A percentile compares a stretch with the other conserved stretches of the same genome.
These are phyloP conservation scores for Branchinecta lindahli DNA, from an alignment of 1,140 invertebrate genomes.

Conservation along the genomic window DNA sequence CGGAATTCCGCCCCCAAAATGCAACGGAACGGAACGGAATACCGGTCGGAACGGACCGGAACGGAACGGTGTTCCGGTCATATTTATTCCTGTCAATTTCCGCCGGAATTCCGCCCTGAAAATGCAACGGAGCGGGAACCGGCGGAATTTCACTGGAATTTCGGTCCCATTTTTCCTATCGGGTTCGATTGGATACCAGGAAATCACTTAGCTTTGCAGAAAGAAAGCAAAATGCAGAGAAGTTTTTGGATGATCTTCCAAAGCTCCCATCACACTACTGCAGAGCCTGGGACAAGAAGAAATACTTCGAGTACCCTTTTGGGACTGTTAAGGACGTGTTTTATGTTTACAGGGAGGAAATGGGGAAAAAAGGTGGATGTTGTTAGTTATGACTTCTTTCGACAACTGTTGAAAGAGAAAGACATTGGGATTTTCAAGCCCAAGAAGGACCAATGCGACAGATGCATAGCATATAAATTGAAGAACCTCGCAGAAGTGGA, in stretches of 20 bases:
- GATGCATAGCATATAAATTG: conserved; percentile 28
- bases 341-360: neutral
- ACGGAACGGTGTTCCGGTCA: too few species aligned
- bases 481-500: conserved; percentile 23
- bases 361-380: neutral
- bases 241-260: conserved; percentile 14
- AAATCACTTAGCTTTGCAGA: conserved; percentile 3
- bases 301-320: conserved; percentile 14
- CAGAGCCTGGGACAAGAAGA: conserved; percentile 6
- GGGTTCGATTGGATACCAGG: neutral
- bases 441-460: conserved; percentile 27
- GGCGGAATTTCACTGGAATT: too few species aligned
- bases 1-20: too few species aligned
- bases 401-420: neutral
- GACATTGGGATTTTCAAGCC: neutral
- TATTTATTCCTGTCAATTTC: too few species aligned
- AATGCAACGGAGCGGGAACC: too few species aligned
- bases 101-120: too few species aligned
- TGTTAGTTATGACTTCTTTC: neutral
- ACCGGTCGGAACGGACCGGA: too few species aligned
- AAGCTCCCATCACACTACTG: conserved; percentile 15
- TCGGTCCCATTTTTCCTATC: too few species aligned
- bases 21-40: too few species aligned
- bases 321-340: neutral
- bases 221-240: neutral